Evolutionary conservation across 2,113 vertebrate species (phyloP).

Genomic region (Lophura nycthemera): DNA sequence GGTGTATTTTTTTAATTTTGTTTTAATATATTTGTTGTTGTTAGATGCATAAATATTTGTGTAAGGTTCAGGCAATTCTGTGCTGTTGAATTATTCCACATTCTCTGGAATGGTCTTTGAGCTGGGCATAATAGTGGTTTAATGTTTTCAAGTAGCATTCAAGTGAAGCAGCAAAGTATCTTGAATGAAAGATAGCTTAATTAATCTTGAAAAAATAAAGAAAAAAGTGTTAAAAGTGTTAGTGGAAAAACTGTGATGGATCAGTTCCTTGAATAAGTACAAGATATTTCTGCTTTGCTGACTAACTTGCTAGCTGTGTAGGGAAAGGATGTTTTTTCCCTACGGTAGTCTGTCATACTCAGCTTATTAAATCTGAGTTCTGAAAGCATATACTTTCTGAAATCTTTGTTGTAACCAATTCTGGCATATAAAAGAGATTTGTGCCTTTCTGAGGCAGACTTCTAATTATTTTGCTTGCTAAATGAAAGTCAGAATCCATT

Average conservation of each 20-base stretch:
- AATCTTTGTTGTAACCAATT: background rate
- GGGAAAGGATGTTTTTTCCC: background rate
- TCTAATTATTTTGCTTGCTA: background rate
- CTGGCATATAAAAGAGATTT: background rate
- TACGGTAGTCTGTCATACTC: background rate
- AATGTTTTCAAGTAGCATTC: background rate
- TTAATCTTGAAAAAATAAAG: background rate
- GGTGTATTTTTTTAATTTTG: fast-evolving
- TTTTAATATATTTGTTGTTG: background rate
- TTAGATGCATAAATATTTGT: background rate
- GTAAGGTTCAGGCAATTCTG: background rate
- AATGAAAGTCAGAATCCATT: background rate
- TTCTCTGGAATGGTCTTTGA: background rate
- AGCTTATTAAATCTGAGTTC: background rate
- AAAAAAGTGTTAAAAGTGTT: background rate
- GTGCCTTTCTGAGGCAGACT: background rate
- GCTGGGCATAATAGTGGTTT: background rate
- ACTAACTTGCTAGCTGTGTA: background rate
- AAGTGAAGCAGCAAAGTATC: background rate
- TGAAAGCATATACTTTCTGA: background rate
- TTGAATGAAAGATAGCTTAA: background rate
- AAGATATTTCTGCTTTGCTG: background rate
- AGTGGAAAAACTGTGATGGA: background rate
- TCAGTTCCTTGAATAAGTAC: background rate
- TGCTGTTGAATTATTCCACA: background rate